Evolutionary conservation across 2,888 invertebrate genomes (phyloP), one percentile per base, ranked within the genome.

Genomic region (Machimus atricapillus): DNA sequence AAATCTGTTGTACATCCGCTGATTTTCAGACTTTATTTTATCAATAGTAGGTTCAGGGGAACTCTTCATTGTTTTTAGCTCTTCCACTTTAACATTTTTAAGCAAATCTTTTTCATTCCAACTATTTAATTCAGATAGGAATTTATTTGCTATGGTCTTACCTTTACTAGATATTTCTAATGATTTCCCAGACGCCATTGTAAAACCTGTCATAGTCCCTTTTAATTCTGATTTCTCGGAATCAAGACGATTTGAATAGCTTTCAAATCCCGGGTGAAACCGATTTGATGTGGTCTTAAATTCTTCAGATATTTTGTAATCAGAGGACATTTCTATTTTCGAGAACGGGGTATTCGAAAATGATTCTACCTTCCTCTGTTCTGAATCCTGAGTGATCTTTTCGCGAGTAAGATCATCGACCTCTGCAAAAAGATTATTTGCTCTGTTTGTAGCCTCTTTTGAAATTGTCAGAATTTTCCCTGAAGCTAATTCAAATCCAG

Each of bases 391-490:
- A 12, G 46, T 4, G 0, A n/a, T 9, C 6, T 37, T n/a, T 12
- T 76, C 6, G 8, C 19, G 6, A n/a, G 34, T n/a, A 9, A 37
- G 8, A 76, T n/a, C 9, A 90, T 58, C 90, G 89, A 87, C 88
- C 89, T 91, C 89, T 86, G 91, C 86, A 88, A 91, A 91, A 1
- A 93, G 87, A 14, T 90, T 90, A 89, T 90, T 91, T 16, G 91
- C 90, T 89, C 89, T 91, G n/a, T 87, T 87, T 9, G 91, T 19
- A 2, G 91, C 91, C 83, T 90, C 87, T 52, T 91, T 90, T 0
- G 93, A 92, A 87, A 93, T 90, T 19, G 88, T 86, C 34, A 93
- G 91, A 9, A 89, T 87, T 89, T 92, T 93, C 76, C 93, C 93
- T 89, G 90, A 91, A 31, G 91, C 92, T 8, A 91, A 91, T 88